Conservation (phyloP, 2,113 vertebrate genomes). For the Tragelaphus strepsiceros region DNA sequence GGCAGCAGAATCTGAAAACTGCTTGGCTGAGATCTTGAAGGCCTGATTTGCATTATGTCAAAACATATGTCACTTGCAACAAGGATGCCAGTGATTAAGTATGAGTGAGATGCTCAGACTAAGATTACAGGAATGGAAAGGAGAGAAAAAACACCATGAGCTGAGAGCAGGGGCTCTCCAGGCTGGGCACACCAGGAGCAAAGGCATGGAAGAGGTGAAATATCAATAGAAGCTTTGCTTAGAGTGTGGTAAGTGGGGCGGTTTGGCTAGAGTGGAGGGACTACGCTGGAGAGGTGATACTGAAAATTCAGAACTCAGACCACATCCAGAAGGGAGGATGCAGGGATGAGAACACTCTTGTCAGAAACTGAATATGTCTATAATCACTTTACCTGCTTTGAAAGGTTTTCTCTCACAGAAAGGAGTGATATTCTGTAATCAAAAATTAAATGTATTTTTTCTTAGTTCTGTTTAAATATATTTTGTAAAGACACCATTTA, state of each 20-base stretch:
- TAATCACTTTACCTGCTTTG: background rate
- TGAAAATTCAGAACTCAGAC: background rate
- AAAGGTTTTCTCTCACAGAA: slow-evolving; percentile 1
- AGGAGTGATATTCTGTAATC: background rate
- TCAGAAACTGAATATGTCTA: background rate
- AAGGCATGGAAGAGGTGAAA: background rate
- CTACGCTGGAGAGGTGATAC: background rate
- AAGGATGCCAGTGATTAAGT: background rate
- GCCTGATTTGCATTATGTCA: background rate
- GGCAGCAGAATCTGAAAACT: background rate
- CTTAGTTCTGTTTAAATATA: background rate
- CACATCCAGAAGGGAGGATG: background rate
- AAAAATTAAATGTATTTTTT: background rate
- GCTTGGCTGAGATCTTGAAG: background rate
- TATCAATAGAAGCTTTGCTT: background rate
- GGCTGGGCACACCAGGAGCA: background rate
- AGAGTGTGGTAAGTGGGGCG: background rate
- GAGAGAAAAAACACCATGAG: background rate
- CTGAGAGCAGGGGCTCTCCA: background rate
- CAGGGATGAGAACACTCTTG: background rate
- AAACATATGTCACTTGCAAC: background rate
- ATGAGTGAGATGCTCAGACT: background rate
- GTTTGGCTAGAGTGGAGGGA: background rate
- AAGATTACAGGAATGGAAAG: background rate
- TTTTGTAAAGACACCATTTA: background rate